These are phyloP conservation scores for Guaruba guarouba DNA, from an alignment of 2,113 vertebrate species.

Conservation along the genomic window DNA sequence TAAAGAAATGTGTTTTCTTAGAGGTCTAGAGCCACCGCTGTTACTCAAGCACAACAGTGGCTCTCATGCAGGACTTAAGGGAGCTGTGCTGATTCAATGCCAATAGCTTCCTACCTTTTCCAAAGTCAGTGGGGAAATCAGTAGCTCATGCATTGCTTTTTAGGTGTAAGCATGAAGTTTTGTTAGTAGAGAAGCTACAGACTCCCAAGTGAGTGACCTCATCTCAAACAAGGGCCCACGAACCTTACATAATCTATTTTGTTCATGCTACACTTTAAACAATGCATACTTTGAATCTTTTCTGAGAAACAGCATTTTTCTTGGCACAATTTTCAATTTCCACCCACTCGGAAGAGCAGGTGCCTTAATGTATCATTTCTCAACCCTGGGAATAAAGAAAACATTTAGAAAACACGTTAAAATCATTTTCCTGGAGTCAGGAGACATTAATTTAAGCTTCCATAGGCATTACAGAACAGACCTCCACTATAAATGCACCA, in stretches of 20 bases:
- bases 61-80: not conserved
- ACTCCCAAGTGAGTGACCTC: not conserved
- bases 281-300: conserved; percentile 34
- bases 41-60: not conserved
- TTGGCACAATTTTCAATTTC: not conserved
- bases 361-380: conserved; percentile 12
- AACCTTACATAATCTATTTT: not conserved
- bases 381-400: conserved; percentile 1
- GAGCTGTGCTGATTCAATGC: not conserved
- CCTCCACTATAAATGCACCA: not conserved
- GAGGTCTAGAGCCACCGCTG: not conserved
- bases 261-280: not conserved
- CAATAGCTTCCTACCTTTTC: not conserved
- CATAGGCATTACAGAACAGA: not conserved
- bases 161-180: not conserved
- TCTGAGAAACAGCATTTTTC: conserved; percentile 15
- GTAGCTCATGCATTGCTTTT: not conserved
- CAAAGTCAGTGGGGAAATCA: not conserved
- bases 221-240: not conserved
- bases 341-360: conserved; percentile 40
- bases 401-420: not conserved
- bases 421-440: not conserved
- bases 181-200: not conserved
- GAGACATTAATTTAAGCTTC: not conserved
- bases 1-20: not conserved